These are phyloP conservation scores for Dryomyza anilis DNA, from an alignment of 2,888 invertebrate genomes.

Conservation along the genomic window DNA sequence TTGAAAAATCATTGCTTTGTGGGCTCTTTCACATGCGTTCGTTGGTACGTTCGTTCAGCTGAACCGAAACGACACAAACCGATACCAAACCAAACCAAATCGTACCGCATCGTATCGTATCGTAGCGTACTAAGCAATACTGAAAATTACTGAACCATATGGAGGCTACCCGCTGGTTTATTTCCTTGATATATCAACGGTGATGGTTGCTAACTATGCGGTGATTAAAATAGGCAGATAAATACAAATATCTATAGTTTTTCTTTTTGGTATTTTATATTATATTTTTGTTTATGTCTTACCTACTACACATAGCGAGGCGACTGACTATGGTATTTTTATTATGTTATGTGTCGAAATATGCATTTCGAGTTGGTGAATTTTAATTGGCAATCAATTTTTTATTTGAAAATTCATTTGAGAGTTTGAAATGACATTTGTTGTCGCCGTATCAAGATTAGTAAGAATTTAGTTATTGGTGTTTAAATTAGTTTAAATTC, in stretches of 20 bases:
- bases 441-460: no score
- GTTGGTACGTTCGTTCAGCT: constrained; percentile 6
- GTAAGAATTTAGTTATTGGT: no score
- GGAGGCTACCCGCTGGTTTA: constrained; percentile 29
- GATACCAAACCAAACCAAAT: no score
- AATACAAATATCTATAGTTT: neutral
- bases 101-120: no score
- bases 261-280: neutral
- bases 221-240: constrained; percentile 25
- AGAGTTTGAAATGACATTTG: no score
- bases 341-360: no score
- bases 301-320: neutral
- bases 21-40: constrained; percentile 10
- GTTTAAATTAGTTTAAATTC: no score
- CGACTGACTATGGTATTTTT: no score
- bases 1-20: constrained; percentile 31
- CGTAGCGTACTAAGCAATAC: no score
- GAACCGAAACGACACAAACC: constrained; percentile 44
- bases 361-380: no score
- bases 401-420: no score
- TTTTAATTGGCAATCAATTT: neutral
- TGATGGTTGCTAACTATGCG: constrained; percentile 17
- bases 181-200: constrained; percentile 24
- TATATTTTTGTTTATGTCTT: neutral
- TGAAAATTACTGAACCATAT: constrained; percentile 51